phyloP scores from a whole-genome alignment of 2,113 vertebrate genomes.

The Cavia aperea region DNA sequence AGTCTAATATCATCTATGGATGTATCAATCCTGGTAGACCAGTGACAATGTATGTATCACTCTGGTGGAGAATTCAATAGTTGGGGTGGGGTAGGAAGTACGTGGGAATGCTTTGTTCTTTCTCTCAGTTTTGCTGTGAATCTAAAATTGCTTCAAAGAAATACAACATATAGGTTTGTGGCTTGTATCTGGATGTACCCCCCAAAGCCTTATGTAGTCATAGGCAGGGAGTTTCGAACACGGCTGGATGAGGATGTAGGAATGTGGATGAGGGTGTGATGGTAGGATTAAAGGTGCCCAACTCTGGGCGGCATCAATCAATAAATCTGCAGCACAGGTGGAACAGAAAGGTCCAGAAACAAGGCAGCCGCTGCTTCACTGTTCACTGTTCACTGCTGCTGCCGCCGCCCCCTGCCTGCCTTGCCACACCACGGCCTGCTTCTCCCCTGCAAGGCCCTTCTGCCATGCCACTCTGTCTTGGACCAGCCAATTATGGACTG shows the following conservation, averaged over 20 bases:
- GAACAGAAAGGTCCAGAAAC: background rate
- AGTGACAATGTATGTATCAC: background rate
- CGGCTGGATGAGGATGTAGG: background rate
- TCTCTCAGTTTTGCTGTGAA: background rate
- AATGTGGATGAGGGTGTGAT: background rate
- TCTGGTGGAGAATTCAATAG: background rate
- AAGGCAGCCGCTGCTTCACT: too few species aligned
- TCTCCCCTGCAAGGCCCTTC: background rate
- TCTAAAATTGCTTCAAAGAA: background rate
- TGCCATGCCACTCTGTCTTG: background rate
- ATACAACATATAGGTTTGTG: background rate
- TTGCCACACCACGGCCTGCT: background rate
- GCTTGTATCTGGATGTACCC: background rate
- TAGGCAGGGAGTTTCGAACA: background rate
- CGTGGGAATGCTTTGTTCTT: background rate
- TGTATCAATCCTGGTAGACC: rapidly evolving
- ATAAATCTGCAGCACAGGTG: background rate
- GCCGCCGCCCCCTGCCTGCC: background rate
- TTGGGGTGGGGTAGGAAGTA: too few species aligned
- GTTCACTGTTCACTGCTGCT: background rate
- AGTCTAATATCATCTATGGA: background rate
- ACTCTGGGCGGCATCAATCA: background rate
- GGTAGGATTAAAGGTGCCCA: background rate
- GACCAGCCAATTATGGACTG: background rate
- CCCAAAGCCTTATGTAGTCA: background rate